A percentile compares a stretch with the other conserved stretches of the same genome.
phyloP scores from a whole-genome alignment of 2,888 invertebrate genomes.

The Xestia c-nigrum region DNA sequence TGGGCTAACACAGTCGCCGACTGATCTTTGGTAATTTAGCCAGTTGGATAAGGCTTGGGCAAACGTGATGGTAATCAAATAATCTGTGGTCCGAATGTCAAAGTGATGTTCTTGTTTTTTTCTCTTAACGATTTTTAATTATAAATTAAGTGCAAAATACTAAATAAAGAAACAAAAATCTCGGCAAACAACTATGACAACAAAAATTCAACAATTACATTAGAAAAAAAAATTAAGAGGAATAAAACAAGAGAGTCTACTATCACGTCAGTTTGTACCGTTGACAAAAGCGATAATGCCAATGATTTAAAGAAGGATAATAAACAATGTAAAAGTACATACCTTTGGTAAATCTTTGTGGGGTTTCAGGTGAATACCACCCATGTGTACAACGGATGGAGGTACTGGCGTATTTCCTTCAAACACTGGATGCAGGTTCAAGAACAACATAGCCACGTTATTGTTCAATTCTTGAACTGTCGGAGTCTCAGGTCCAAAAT shows the following conservation, averaged over 20 bases:
- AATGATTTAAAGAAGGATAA: background rate
- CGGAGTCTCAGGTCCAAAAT: constrained; percentile 50
- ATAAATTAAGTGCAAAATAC: background rate
- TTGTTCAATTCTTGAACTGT: constrained; percentile 43
- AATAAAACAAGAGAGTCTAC: background rate
- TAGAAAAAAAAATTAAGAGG: background rate
- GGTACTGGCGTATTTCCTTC: constrained; percentile 71
- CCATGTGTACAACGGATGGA: constrained; percentile 72
- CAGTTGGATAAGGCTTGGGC: no score
- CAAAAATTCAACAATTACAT: background rate
- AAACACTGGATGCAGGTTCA: constrained; percentile 75
- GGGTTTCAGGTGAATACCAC: constrained; percentile 72
- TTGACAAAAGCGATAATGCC: background rate
- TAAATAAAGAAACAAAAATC: background rate
- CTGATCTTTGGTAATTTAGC: no score
- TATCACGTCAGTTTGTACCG: background rate
- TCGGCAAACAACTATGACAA: background rate
- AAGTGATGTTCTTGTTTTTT: background rate
- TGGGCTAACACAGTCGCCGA: no score
- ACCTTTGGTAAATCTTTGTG: constrained; percentile 31
- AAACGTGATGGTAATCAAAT: no score
- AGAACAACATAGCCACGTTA: constrained; percentile 72
- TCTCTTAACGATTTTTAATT: background rate
- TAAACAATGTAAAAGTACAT: background rate
- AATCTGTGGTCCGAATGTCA: background rate